Percentiles rank a stretch among this genome's conserved stretches.
Evolutionary conservation across 2,113 vertebrate genomes (phyloP).

Genomic region (Apus apus): DNA sequence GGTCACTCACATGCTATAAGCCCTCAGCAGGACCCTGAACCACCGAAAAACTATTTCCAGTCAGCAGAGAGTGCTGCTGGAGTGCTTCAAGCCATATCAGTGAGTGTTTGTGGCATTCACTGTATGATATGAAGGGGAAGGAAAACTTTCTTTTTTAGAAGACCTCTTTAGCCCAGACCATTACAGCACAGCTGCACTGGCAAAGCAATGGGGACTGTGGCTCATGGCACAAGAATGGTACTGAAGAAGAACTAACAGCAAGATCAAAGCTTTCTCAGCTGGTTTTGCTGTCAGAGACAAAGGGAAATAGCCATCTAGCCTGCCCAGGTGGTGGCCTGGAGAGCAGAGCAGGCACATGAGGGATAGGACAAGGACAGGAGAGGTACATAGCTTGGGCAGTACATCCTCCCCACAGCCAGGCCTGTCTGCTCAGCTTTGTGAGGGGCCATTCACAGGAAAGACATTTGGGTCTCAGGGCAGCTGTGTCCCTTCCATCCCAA

Average conservation of each 20-base stretch:
- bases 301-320: not conserved
- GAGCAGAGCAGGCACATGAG: not conserved
- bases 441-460: not conserved
- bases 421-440: not conserved
- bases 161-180: not conserved
- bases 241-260: not conserved
- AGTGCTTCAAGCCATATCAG: not conserved
- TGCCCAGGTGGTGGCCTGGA: not conserved
- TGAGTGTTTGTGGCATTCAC: fast-evolving
- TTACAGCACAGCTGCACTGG: not conserved
- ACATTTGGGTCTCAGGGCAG: not conserved
- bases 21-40: not conserved
- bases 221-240: not conserved
- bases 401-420: fast-evolving
- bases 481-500: not conserved
- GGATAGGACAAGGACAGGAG: not conserved
- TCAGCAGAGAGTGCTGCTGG: not conserved
- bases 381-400: not conserved
- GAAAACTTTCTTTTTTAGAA: not conserved
- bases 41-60: not conserved
- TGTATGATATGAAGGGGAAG: fast-evolving
- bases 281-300: not conserved
- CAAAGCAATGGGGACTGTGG: not conserved
- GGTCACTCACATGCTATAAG: not conserved
- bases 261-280: not conserved